phyloP scores from a whole-genome alignment of 2,113 vertebrate species.

The Heterotis niloticus region DNA sequence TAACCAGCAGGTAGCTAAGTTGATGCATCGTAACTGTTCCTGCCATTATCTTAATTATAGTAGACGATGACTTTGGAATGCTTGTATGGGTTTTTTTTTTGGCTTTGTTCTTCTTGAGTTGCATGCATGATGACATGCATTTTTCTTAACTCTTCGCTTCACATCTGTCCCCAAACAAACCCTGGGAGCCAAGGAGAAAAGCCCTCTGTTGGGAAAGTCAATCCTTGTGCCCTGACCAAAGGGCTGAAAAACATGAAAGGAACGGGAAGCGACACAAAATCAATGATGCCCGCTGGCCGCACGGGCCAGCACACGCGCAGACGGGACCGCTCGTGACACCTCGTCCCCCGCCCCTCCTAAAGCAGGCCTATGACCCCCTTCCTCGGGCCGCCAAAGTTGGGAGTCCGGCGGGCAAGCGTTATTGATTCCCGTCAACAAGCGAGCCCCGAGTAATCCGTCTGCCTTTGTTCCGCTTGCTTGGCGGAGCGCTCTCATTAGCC shows the following conservation, averaged over 20 bases:
- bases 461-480: constrained; percentile 66
- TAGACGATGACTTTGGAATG: too few relatives aligned
- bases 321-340: not conserved
- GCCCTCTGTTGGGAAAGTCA: too few relatives aligned
- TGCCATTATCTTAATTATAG: too few relatives aligned
- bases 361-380: not conserved
- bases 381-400: not conserved
- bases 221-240: too few relatives aligned
- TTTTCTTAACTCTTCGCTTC: too few relatives aligned
- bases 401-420: constrained; percentile 44
- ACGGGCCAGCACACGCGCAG: constrained; percentile 7
- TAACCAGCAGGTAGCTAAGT: not conserved
- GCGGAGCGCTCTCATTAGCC: constrained; percentile 72
- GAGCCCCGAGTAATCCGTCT: constrained; percentile 65
- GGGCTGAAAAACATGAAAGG: too few relatives aligned
- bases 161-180: too few relatives aligned
- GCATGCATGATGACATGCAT: too few relatives aligned
- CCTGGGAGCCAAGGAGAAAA: not conserved
- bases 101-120: too few relatives aligned
- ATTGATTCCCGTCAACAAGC: constrained; percentile 63
- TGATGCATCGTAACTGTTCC: not conserved
- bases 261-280: constrained; percentile 33
- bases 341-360: not conserved
- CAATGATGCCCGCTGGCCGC: constrained; percentile 17
- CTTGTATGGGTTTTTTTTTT: too few relatives aligned